Conservation (phyloP, 2,113 vertebrate genomes). For the Argyrosomus japonicus region DNA sequence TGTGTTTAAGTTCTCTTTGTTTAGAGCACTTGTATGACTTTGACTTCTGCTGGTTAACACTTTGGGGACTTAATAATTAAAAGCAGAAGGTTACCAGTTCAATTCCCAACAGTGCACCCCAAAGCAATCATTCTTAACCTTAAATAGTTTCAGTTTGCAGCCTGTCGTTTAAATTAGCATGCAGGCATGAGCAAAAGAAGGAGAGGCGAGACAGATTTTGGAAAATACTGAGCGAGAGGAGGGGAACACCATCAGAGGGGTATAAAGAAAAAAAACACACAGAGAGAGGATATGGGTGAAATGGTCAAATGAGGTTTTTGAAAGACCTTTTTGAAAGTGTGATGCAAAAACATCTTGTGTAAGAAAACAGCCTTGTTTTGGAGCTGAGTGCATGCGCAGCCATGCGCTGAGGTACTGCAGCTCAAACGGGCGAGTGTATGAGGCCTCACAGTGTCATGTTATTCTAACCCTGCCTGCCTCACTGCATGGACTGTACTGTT, state of each 20-base stretch:
- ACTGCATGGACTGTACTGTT: constrained; percentile 58
- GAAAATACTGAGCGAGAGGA: constrained; percentile 17
- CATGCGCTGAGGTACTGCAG: constrained; percentile 44
- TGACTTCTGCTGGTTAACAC: constrained; percentile 3
- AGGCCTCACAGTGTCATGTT: constrained; percentile 65
- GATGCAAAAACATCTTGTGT: constrained; percentile 60
- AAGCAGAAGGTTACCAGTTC: constrained; percentile 41
- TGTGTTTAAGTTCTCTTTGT: background rate
- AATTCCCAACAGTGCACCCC: constrained; percentile 25
- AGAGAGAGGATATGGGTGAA: constrained; percentile 52
- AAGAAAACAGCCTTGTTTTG: constrained; percentile 58
- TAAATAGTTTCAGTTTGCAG: constrained; percentile 54
- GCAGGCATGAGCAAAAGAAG: constrained; percentile 10
- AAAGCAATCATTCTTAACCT: constrained; percentile 43
- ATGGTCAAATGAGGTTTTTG: constrained; percentile 59
- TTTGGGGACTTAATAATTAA: constrained; percentile 35
- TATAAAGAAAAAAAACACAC: constrained; percentile 2
- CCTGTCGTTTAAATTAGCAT: constrained; percentile 34
- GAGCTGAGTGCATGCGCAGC: constrained; percentile 18
- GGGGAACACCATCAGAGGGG: background rate
- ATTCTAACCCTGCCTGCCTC: constrained; percentile 68
- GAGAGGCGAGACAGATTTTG: constrained; percentile 19
- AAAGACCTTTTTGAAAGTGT: constrained; percentile 70
- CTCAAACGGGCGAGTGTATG: constrained; percentile 38
- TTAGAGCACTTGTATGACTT: background rate